Evolutionary conservation across 2,888 invertebrate genomes (phyloP), one percentile per base, ranked within the genome.

Genomic region (Abrostola triplasia): DNA sequence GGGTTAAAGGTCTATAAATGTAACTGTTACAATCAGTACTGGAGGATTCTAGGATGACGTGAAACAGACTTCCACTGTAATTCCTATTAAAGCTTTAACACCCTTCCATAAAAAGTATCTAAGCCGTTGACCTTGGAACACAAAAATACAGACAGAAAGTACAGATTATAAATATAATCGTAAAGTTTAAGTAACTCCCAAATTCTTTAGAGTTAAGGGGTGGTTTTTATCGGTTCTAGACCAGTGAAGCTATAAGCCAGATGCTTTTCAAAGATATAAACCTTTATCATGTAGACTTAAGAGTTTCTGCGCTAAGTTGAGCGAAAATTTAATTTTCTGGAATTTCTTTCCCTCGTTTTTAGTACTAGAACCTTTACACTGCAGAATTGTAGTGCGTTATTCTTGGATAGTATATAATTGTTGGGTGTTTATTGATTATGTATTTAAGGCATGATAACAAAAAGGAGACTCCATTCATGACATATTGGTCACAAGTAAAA

Each of bases 1-100:
- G 61, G 56, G 73, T 67, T 48, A 53, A 56, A 42, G 51, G 61
- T 59, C 66, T 67, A 69, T 80, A 80, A 80, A 77, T 59, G 77
- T 67, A 38, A 56, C 74, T 54, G 50, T 64, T 54, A 66, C 53
- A 48, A 63, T 41, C 59, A 40, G 63, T 54, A 57, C 59, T 24
- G 44, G 41, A 42, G 64, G 57, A 68, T 70, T 51, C 50, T 42
- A 35, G 53, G 49, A 56, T 74, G 52, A 56, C 50, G 44, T 63
- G 61, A 59, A 67, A 59, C 59, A 69, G 64, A 56, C 60, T 51
- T 24, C 24, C 4, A 41, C 59, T 13, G 63, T 42, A 63, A 67
- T 63, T 36, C 57, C n/a, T 44, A 63, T 56, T 47, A 50, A 54
- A 55, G 49, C 53, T 59, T 73, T 68, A 67, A 66, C 50, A 50